phyloP scores from a whole-genome alignment of 2,888 invertebrate genomes.

The Dryobotodes eremita region DNA sequence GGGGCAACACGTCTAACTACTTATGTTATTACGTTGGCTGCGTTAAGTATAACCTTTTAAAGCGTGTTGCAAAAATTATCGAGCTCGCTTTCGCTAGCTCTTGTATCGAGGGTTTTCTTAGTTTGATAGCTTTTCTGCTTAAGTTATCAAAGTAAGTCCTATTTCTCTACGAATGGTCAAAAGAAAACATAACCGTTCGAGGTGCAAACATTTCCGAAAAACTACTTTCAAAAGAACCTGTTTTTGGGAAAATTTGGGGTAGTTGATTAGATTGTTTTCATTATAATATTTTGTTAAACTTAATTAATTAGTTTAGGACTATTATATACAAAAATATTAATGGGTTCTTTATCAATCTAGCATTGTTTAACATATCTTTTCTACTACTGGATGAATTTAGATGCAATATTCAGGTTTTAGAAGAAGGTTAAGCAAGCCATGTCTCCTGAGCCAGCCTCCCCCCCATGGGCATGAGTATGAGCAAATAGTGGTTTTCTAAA shows the following conservation, averaged over 20 bases:
- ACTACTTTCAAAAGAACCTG: too few species aligned
- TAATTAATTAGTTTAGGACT: background rate
- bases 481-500: background rate
- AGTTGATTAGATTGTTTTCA: background rate
- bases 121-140: too few species aligned
- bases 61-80: too few species aligned
- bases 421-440: background rate
- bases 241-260: background rate
- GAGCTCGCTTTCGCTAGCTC: too few species aligned
- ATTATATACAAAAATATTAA: background rate
- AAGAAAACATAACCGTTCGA: too few species aligned
- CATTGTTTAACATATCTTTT: background rate
- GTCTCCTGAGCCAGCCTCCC: background rate
- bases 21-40: too few species aligned
- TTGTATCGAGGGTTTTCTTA: too few species aligned
- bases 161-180: too few species aligned
- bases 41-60: too few species aligned
- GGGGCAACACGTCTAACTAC: background rate
- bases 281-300: background rate
- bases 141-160: too few species aligned
- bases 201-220: too few species aligned
- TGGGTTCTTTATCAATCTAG: background rate
- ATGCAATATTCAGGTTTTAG: background rate
- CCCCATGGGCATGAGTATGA: background rate
- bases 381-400: background rate